Conservation (phyloP, 1,140 invertebrate genomes). For the Drosophila pseudoobscura region DNA sequence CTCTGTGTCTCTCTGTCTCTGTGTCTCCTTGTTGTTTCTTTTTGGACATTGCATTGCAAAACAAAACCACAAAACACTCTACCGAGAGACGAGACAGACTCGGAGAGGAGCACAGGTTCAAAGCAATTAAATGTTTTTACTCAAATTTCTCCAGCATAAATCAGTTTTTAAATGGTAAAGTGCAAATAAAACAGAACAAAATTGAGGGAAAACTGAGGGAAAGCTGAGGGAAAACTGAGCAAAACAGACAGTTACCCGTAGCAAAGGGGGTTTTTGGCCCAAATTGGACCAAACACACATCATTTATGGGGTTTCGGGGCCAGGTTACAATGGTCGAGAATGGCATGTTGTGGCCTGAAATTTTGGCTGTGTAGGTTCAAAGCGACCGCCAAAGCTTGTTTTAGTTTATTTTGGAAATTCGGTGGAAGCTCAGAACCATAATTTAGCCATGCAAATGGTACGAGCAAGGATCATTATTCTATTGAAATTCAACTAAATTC, state of each 20-base stretch:
- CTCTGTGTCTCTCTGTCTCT: neutral
- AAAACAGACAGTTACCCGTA: neutral
- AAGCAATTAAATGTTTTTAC: constrained; percentile 66
- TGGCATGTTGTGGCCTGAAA: constrained; percentile 13
- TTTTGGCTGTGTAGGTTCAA: constrained; percentile 1
- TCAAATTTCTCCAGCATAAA: constrained; percentile 60
- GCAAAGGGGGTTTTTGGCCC: neutral
- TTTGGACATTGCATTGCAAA: constrained; percentile 65
- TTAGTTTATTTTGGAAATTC: no score
- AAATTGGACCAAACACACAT: constrained; percentile 68
- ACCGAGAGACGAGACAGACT: neutral
- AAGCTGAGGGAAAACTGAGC: neutral
- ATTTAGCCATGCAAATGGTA: no score
- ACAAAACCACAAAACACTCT: constrained; percentile 16
- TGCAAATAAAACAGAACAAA: constrained; percentile 26
- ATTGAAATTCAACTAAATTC: no score
- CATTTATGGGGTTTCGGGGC: constrained; percentile 44
- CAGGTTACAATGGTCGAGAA: constrained; percentile 46
- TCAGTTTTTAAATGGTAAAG: constrained; percentile 53
- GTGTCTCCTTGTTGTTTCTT: neutral
- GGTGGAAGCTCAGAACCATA: no score
- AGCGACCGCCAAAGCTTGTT: no score
- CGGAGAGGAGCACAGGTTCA: constrained; percentile 2
- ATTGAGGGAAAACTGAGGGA: neutral
- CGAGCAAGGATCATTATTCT: no score